Evolutionary conservation across 2,113 vertebrate genomes (phyloP).

Genomic region (Engystomops pustulosus): DNA sequence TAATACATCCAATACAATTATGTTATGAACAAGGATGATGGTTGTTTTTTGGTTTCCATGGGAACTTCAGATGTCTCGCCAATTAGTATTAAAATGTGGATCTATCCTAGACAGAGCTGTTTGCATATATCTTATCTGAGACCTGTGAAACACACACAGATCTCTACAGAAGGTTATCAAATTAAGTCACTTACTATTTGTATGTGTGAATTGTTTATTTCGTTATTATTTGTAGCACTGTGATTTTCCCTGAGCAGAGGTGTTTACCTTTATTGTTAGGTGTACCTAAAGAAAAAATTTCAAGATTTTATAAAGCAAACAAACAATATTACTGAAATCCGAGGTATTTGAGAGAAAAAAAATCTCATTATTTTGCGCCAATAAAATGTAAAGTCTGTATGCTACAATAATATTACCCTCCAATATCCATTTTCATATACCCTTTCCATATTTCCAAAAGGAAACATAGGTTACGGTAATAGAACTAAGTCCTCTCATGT

Average conservation of each 20-base stretch:
- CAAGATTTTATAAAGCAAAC: background rate
- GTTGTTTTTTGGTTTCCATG: slow-evolving; percentile 17
- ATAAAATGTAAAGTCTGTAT: too few species aligned
- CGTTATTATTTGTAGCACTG: background rate
- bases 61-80: slow-evolving; percentile 14
- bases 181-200: background rate
- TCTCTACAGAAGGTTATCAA: background rate
- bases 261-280: background rate
- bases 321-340: background rate
- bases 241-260: background rate
- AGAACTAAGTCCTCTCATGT: too few species aligned
- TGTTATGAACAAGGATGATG: background rate
- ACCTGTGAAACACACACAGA: background rate
- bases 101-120: background rate
- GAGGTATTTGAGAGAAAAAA: too few species aligned
- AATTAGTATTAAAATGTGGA: background rate
- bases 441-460: too few species aligned
- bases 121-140: background rate
- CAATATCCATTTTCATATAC: too few species aligned
- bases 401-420: too few species aligned
- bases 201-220: background rate
- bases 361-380: too few species aligned
- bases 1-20: background rate
- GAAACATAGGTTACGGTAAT: too few species aligned
- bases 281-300: background rate